These are phyloP conservation scores for Aphyosemion australe DNA, from an alignment of 2,113 vertebrate species.

Conservation along the genomic window DNA sequence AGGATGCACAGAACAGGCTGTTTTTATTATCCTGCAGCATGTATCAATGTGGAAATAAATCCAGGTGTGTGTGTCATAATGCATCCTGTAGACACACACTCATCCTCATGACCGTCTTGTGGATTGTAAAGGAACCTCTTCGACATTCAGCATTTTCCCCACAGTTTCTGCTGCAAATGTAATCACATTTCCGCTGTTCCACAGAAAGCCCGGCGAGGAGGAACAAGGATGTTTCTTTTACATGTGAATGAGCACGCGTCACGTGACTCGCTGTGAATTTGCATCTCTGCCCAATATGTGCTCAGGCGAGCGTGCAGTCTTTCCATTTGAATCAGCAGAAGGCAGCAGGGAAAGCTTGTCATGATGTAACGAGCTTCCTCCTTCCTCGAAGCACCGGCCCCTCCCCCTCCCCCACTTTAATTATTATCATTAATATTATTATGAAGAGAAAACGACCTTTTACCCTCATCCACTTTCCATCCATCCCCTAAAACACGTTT, in stretches of 20 bases:
- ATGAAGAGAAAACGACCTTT: conserved; percentile 40
- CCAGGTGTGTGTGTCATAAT: background rate
- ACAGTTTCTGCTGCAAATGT: conserved; percentile 21
- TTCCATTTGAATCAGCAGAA: conserved; percentile 54
- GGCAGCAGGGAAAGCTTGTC: conserved; percentile 22
- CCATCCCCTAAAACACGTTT: background rate
- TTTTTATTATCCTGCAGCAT: conserved; percentile 12
- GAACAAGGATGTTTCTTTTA: conserved; percentile 37
- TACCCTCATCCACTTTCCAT: conserved; percentile 33
- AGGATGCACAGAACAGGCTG: conserved; percentile 34
- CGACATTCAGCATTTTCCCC: conserved; percentile 19
- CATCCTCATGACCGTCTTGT: conserved; percentile 6
- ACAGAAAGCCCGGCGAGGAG: conserved; percentile 3
- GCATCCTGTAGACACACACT: conserved; percentile 4
- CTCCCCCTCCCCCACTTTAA: conserved; percentile 16
- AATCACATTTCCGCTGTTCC: conserved; percentile 22
- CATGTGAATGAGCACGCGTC: conserved; percentile 28
- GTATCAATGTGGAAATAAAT: background rate
- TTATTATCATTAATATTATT: conserved; percentile 36
- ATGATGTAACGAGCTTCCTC: conserved; percentile 50
- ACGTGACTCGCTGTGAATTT: conserved; percentile 60
- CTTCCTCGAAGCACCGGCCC: conserved; percentile 4
- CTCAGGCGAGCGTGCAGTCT: conserved; percentile 33
- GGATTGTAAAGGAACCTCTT: background rate
- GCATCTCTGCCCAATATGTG: conserved; percentile 54